A percentile compares a stretch with the other conserved stretches of the same genome.
phyloP scores from a whole-genome alignment of 2,113 vertebrate genomes.

The Lepus europaeus region DNA sequence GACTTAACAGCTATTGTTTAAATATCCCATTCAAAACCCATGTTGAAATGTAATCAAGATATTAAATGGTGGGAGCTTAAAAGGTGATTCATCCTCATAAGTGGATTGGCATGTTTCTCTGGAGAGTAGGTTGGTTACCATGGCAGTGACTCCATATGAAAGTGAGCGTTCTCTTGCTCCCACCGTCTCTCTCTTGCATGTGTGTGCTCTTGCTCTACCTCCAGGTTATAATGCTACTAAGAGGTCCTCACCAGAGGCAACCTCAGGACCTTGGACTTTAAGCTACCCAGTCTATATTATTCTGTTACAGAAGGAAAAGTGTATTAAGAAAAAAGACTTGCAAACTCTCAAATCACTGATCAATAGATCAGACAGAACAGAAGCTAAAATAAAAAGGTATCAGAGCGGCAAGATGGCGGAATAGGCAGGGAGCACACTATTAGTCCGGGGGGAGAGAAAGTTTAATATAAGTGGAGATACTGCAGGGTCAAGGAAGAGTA shows the following conservation, averaged over 20 bases:
- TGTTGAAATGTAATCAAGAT: not conserved
- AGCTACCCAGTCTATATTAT: not conserved
- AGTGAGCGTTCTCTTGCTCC: not conserved
- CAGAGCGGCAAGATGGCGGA: no score
- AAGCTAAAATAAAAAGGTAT: not conserved
- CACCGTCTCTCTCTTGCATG: not conserved
- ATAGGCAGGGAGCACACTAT: no score
- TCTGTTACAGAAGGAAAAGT: not conserved
- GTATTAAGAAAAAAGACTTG: not conserved
- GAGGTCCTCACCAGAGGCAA: not conserved
- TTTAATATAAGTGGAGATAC: no score
- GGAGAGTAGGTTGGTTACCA: not conserved
- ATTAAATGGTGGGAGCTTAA: no score
- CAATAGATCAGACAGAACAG: not conserved
- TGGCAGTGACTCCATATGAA: not conserved
- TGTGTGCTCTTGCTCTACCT: not conserved
- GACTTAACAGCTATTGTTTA: no score
- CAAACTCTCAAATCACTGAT: not conserved
- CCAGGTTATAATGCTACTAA: not conserved
- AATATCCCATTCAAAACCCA: not conserved
- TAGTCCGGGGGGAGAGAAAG: no score
- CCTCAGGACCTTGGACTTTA: not conserved
- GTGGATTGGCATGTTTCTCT: no score
- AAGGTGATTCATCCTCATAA: not conserved
- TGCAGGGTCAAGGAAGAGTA: no score